These are phyloP conservation scores for Xanthorhoe designata DNA, from an alignment of 2,888 invertebrate species.

Conservation along the genomic window DNA sequence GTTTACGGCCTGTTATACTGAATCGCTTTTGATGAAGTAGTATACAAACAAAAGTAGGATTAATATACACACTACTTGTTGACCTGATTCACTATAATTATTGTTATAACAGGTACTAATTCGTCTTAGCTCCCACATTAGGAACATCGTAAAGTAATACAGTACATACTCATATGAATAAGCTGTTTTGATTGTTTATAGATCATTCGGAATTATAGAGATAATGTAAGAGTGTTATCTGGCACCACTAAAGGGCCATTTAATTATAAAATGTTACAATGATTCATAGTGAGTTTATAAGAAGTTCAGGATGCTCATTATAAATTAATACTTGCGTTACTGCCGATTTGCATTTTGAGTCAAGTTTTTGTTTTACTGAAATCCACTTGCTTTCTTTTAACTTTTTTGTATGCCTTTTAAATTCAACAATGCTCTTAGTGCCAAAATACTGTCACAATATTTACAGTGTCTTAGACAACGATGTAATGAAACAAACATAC, in stretches of 20 bases:
- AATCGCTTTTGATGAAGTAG: constrained; percentile 40
- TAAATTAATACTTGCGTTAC: constrained; percentile 56
- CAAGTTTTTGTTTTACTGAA: constrained; percentile 18
- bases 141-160: constrained; percentile 53
- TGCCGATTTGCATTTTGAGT: constrained; percentile 60
- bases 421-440: constrained; percentile 40
- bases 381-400: constrained; percentile 21
- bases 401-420: constrained; percentile 28
- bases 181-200: constrained; percentile 49
- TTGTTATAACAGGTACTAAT: constrained; percentile 56
- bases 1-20: constrained; percentile 39
- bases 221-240: constrained; percentile 49
- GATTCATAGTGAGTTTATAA: constrained; percentile 52
- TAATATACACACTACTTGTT: constrained; percentile 41
- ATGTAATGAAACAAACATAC: constrained; percentile 24
- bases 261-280: constrained; percentile 45
- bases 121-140: constrained; percentile 65
- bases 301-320: constrained; percentile 81
- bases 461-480: constrained; percentile 31
- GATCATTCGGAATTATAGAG: constrained; percentile 44
- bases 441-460: constrained; percentile 44
- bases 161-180: constrained; percentile 65
- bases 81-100: constrained; percentile 36
- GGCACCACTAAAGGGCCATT: constrained; percentile 31
- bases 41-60: constrained; percentile 37